Conservation (phyloP, 2,888 invertebrate genomes). For the Xestia rhomboidea region DNA sequence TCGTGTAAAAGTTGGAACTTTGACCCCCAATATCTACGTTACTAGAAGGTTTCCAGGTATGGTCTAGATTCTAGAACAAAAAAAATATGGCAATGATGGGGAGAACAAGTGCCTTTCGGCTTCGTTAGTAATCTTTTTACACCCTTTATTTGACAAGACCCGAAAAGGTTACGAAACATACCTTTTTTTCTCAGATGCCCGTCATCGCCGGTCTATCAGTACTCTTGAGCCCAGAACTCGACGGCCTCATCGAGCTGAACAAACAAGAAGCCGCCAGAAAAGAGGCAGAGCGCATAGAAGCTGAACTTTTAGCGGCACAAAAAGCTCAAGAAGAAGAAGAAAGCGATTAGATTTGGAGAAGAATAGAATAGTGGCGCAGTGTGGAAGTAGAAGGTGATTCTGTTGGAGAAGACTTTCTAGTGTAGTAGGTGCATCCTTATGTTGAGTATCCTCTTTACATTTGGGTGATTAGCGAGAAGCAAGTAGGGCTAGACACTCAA, state of each 20-base stretch:
- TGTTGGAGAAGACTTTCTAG: background rate
- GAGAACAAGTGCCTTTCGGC: too few relatives aligned
- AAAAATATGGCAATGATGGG: too few relatives aligned
- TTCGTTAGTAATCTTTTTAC: too few relatives aligned
- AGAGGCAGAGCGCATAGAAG: constrained; percentile 74
- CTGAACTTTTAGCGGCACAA: constrained; percentile 46
- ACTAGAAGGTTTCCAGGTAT: too few relatives aligned
- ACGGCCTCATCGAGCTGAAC: constrained; percentile 83
- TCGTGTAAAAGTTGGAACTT: too few relatives aligned
- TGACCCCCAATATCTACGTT: too few relatives aligned
- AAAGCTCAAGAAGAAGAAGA: constrained; percentile 2
- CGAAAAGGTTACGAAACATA: background rate
- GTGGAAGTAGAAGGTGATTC: background rate
- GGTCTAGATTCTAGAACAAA: too few relatives aligned
- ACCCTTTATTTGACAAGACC: background rate
- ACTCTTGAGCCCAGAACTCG: constrained; percentile 84
- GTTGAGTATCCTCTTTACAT: background rate
- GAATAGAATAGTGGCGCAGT: background rate
- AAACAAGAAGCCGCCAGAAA: constrained; percentile 73
- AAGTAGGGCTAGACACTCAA: background rate
- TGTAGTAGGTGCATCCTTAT: background rate
- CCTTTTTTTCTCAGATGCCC: constrained; percentile 74
- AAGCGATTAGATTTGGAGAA: constrained; percentile 6
- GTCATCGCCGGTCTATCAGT: constrained; percentile 81
- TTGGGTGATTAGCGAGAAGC: background rate